These are phyloP conservation scores for Drosophila punjabiensis DNA, from an alignment of 1,140 invertebrate species.

Conservation along the genomic window DNA sequence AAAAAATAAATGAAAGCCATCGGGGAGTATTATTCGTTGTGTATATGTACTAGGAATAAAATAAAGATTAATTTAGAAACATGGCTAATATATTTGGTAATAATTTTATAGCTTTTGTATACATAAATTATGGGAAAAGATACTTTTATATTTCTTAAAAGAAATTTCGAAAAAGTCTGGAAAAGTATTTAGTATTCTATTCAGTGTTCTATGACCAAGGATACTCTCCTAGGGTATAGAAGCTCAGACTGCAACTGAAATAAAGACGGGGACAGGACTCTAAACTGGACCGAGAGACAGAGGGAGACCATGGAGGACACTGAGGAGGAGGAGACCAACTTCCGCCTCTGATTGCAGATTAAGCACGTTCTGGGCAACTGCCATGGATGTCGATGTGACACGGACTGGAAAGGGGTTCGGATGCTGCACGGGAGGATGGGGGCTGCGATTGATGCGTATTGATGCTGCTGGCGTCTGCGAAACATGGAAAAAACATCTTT, in stretches of 20 bases:
- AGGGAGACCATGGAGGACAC: background rate
- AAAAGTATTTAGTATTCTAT: background rate
- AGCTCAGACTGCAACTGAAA: constrained; percentile 30
- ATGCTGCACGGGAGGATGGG: background rate
- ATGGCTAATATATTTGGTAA: background rate
- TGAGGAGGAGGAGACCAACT: constrained; percentile 56
- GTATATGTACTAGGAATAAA: background rate
- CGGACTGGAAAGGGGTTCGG: constrained; percentile 3
- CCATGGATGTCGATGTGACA: constrained; percentile 20
- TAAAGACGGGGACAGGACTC: constrained; percentile 27
- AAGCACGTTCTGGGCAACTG: constrained; percentile 74
- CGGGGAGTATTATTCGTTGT: background rate
- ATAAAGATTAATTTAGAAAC: background rate
- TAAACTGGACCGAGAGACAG: constrained; percentile 39
- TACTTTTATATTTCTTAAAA: background rate
- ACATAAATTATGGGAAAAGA: too few species aligned
- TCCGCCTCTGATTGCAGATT: constrained; percentile 81
- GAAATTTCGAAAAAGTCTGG: too few species aligned
- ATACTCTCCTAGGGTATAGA: constrained; percentile 7
- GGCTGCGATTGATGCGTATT: constrained; percentile 74
- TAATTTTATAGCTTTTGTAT: background rate
- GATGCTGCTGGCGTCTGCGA: constrained; percentile 69
- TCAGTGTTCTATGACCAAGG: background rate
- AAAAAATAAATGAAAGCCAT: background rate
- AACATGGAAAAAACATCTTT: constrained; percentile 73